Conservation (phyloP, 2,113 vertebrate genomes). For the Ceyx margarethae region DNA sequence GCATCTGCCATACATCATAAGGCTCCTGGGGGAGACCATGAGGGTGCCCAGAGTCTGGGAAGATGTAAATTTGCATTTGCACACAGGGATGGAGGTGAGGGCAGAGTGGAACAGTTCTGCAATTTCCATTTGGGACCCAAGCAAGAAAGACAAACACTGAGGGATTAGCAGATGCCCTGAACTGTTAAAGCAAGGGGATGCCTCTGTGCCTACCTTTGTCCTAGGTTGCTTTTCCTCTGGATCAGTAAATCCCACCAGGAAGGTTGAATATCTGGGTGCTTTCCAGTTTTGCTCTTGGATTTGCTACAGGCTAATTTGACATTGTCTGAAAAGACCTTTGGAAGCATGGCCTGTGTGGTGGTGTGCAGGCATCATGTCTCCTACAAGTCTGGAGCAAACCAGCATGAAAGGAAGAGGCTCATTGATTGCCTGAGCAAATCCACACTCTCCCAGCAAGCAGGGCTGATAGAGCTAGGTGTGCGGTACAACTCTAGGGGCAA, state of each 20-base stretch:
- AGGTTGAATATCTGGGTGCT: neutral
- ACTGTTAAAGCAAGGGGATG: neutral
- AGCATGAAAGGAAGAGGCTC: neutral
- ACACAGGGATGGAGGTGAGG: neutral
- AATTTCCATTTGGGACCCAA: neutral
- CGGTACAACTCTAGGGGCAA: neutral
- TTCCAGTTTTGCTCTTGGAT: neutral
- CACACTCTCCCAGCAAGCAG: neutral
- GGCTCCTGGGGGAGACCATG: neutral
- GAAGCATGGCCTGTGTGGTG: accelerated
- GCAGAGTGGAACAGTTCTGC: neutral
- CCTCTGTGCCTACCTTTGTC: neutral
- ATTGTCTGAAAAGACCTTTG: neutral
- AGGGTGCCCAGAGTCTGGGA: neutral
- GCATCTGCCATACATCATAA: neutral
- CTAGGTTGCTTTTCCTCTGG: neutral
- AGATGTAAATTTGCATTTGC: neutral
- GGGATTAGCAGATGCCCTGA: neutral
- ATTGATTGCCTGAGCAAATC: neutral
- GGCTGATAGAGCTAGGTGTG: neutral
- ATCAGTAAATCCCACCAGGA: neutral
- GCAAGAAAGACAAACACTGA: neutral
- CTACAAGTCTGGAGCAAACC: neutral
- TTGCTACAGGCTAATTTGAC: neutral
- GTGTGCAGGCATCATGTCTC: accelerated